Evolutionary conservation across 2,113 vertebrate species (phyloP).

Genomic region (Aspidoscelis tigris): DNA sequence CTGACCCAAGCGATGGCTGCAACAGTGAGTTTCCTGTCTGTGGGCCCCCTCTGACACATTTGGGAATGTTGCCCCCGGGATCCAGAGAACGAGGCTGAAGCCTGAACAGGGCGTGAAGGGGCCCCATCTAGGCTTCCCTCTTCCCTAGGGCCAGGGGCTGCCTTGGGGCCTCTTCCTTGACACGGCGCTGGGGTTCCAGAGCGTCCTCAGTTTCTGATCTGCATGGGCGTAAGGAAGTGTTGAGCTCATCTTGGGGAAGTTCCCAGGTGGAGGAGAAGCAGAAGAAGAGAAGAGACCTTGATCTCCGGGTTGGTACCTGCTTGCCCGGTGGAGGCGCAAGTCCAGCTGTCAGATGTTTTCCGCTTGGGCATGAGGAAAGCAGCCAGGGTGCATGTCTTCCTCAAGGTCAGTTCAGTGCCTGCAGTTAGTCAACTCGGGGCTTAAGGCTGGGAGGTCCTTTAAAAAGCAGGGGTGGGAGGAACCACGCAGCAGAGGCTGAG

Average conservation of each 20-base stretch:
- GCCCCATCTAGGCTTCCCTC: too few species aligned
- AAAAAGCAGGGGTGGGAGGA: neutral
- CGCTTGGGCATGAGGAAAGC: slow-evolving; percentile 69
- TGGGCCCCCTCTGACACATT: neutral
- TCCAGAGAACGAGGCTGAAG: too few species aligned
- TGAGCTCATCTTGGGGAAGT: slow-evolving; percentile 29
- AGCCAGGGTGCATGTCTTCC: slow-evolving; percentile 71
- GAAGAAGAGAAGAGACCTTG: slow-evolving; percentile 70
- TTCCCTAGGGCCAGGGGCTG: too few species aligned
- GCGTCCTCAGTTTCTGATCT: slow-evolving; percentile 71
- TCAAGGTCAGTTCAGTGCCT: slow-evolving; percentile 69
- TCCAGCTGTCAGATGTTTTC: slow-evolving; percentile 76
- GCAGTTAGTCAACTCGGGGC: slow-evolving; percentile 62
- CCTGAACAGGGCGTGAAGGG: too few species aligned
- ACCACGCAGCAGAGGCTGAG: slow-evolving; percentile 60
- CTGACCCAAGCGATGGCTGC: slow-evolving; percentile 27
- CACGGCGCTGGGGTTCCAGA: too few species aligned
- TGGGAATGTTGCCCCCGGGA: too few species aligned
- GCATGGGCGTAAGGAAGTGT: slow-evolving; percentile 58
- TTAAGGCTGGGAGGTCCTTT: slow-evolving; percentile 54
- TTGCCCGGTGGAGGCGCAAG: slow-evolving; percentile 70
- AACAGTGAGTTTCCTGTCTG: slow-evolving; percentile 52
- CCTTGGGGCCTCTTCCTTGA: too few species aligned
- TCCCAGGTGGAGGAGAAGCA: slow-evolving; percentile 66
- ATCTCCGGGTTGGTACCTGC: slow-evolving; percentile 66